These are phyloP conservation scores for Conomelus anceps DNA, from an alignment of 2,888 invertebrate species.

Conservation along the genomic window DNA sequence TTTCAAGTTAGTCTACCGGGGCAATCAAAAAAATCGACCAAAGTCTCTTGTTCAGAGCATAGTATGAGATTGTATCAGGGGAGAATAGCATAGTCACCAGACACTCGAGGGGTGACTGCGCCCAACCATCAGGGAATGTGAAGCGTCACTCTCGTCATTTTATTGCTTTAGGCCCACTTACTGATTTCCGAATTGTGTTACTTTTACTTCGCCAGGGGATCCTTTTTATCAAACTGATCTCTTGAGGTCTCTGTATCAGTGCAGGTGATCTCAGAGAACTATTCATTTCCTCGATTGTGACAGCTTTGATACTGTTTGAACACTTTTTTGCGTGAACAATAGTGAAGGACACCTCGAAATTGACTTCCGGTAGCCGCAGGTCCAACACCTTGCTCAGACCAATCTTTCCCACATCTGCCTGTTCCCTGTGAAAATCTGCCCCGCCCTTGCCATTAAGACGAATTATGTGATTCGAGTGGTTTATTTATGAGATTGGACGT, in stretches of 20 bases:
- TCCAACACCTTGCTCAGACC: not conserved
- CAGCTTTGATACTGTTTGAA: not conserved
- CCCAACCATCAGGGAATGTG: not conserved
- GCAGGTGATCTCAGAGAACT: not conserved
- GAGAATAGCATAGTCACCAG: not conserved
- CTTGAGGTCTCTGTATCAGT: not conserved
- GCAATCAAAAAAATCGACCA: not conserved
- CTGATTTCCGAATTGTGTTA: not conserved
- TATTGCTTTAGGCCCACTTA: not conserved
- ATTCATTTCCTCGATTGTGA: not conserved
- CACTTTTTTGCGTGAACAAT: not conserved
- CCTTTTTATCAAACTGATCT: not conserved
- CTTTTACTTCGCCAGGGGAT: not conserved
- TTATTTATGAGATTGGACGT: not conserved
- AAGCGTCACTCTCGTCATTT: not conserved
- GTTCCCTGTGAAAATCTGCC: not conserved
- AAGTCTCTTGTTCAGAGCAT: not conserved
- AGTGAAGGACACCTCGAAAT: not conserved
- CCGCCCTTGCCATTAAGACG: not conserved
- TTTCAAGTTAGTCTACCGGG: no score
- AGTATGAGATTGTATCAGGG: not conserved
- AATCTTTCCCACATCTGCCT: not conserved
- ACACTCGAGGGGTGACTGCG: not conserved
- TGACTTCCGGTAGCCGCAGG: not conserved
- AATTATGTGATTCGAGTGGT: not conserved